These are phyloP conservation scores for Arctocebus calabarensis DNA, from an alignment of 2,797 vertebrate species.

Conservation along the genomic window DNA sequence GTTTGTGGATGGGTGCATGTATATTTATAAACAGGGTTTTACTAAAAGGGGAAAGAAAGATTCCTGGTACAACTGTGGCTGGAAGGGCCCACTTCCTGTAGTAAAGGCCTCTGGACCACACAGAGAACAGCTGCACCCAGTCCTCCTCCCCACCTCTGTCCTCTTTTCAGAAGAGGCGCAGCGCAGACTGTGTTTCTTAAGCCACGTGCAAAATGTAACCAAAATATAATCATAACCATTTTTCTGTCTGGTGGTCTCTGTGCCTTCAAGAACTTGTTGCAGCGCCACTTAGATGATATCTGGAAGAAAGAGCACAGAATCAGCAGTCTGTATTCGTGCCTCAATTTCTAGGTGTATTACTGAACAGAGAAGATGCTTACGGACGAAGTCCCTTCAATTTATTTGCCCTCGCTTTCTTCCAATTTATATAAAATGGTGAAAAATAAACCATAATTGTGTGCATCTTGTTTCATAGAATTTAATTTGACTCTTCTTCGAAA, in stretches of 20 bases:
- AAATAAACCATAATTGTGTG: neutral
- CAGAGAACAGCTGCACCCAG: conserved; percentile 58
- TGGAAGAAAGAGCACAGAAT: neutral
- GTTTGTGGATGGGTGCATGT: conserved; percentile 73
- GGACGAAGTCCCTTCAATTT: neutral
- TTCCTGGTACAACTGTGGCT: conserved; percentile 78
- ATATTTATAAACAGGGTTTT: conserved; percentile 84
- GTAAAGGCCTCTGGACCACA: conserved; percentile 78
- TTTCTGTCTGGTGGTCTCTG: neutral
- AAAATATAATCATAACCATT: neutral
- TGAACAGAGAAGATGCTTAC: neutral
- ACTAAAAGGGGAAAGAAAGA: conserved; percentile 67
- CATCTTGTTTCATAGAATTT: neutral
- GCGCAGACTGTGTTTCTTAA: neutral
- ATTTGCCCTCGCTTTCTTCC: neutral
- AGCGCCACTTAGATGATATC: neutral
- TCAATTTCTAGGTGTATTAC: neutral
- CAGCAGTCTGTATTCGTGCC: neutral
- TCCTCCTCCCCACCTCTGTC: neutral
- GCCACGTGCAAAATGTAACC: neutral
- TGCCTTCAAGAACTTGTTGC: neutral
- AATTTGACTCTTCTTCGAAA: neutral
- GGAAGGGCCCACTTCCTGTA: conserved; percentile 77
- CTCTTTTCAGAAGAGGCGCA: neutral
- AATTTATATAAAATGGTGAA: neutral